Evolutionary conservation across 2,888 invertebrate genomes (phyloP), one percentile per base, ranked within the genome.

Genomic region (Psylliodes chrysocephalus): DNA sequence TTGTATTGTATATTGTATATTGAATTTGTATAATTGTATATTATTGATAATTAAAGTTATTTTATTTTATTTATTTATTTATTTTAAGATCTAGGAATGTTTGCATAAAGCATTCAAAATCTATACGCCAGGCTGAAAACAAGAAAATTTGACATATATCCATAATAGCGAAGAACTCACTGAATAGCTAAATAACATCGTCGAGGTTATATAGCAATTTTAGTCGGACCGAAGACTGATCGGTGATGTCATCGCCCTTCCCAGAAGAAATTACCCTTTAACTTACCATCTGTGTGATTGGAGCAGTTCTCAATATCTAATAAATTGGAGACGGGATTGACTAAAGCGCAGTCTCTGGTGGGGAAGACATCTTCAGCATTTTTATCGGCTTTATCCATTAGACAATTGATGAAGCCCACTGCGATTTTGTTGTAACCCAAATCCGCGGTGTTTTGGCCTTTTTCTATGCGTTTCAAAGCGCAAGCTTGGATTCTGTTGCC

Each of bases 401-500:
- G 82, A 67, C 90, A 90, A 77, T 88, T 86, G 68, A 89, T 82
- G 70, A 88, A 84, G 59, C 85, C 86, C 77, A 87, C 70, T 1
- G 79, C 71, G 8, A 74, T 64, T 59, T 71, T 76, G 63, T 74
- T 74, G 61, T 73, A 78, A 2, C 78, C 78, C 3, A 71, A 55
- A 12, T 70, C 71, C 8, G 70, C 70, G 2, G 71, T 68, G 7
- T 70, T 67, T 28, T 72, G 66, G 2, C 74, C 76, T n/a, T 72
- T 68, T 22, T 78, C 76, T 12, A 80, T 78, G 17, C 78, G 64
- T 14, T 77, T 70, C 10, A 85, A 63, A 2, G 87, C 87, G 68
- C 88, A 88, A 1, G 87, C 85, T 73, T 88, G 88, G 68, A 91
- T 87, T 84, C 89, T 91, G 78, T 92, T 91, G 8, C 91, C 91